These are phyloP conservation scores for Hyperopisus bebe DNA, from an alignment of 2,113 vertebrate genomes.

Conservation along the genomic window DNA sequence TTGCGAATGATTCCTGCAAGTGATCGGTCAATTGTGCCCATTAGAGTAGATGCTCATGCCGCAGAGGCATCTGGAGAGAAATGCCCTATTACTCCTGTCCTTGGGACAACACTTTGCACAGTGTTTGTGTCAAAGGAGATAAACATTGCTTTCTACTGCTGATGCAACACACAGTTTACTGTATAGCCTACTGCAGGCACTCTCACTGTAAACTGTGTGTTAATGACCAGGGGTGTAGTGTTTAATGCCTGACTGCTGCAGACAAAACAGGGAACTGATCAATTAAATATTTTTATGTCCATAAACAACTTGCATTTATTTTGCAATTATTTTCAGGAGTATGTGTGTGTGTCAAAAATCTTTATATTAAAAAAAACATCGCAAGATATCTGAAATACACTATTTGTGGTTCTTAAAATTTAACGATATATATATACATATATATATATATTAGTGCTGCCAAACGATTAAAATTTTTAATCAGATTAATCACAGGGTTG, in stretches of 20 bases:
- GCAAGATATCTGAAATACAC: background rate
- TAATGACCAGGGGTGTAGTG: background rate
- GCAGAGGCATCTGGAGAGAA: constrained; percentile 8
- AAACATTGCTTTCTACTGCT: background rate
- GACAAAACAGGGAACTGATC: background rate
- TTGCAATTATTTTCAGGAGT: background rate
- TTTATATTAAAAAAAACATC: background rate
- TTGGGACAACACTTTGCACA: background rate
- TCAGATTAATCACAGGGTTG: no score
- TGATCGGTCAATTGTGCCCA: background rate
- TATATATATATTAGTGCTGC: no score
- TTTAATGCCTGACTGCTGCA: background rate
- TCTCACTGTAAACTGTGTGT: background rate
- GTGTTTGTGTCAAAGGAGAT: constrained; percentile 10
- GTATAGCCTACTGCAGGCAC: background rate
- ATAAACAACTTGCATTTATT: background rate
- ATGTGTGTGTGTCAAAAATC: background rate
- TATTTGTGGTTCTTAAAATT: background rate
- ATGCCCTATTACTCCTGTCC: rapidly evolving
- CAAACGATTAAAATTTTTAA: no score
- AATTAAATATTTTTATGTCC: background rate
- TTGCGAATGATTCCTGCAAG: constrained; percentile 18
- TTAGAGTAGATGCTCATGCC: background rate
- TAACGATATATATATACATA: background rate
- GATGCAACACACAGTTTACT: background rate